These are phyloP conservation scores for Sclerodermus sp. DNA, from an alignment of 2,888 invertebrate species.

Conservation along the genomic window DNA sequence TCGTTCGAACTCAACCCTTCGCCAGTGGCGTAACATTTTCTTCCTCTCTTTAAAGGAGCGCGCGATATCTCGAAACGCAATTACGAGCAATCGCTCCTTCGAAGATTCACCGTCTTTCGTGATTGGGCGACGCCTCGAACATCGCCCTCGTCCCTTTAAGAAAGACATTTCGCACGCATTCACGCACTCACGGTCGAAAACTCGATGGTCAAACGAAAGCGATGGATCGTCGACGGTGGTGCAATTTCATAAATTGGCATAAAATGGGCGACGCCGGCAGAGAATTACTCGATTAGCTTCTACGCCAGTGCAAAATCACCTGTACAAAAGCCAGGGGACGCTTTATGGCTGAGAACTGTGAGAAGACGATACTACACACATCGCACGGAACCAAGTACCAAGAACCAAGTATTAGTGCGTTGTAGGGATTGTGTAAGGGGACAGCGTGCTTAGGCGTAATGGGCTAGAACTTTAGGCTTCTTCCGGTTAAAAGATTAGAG, in stretches of 20 bases:
- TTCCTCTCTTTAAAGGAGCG: no score
- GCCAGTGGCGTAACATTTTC: constrained; percentile 38
- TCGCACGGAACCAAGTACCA: constrained; percentile 29
- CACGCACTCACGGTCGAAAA: no score
- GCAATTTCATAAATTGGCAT: no score
- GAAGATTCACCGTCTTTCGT: no score
- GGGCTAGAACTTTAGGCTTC: constrained; percentile 40
- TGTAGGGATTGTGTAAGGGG: constrained; percentile 30
- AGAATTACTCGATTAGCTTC: constrained; percentile 35
- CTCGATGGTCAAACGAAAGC: no score
- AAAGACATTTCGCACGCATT: no score
- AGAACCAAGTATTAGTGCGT: constrained; percentile 25
- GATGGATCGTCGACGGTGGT: no score
- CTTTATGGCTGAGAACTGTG: constrained; percentile 33
- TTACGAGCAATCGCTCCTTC: no score
- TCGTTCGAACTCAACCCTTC: constrained; percentile 45
- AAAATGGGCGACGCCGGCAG: neutral
- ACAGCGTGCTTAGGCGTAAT: constrained; percentile 44
- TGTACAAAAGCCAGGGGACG: constrained; percentile 37
- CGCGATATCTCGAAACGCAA: no score
- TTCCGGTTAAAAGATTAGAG: no score
- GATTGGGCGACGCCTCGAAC: no score
- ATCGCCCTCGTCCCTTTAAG: no score
- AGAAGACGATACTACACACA: constrained; percentile 14
- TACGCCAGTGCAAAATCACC: constrained; percentile 48